These are phyloP conservation scores for Sebastolobus altivelis DNA, from an alignment of 2,797 vertebrate species.

Conservation along the genomic window DNA sequence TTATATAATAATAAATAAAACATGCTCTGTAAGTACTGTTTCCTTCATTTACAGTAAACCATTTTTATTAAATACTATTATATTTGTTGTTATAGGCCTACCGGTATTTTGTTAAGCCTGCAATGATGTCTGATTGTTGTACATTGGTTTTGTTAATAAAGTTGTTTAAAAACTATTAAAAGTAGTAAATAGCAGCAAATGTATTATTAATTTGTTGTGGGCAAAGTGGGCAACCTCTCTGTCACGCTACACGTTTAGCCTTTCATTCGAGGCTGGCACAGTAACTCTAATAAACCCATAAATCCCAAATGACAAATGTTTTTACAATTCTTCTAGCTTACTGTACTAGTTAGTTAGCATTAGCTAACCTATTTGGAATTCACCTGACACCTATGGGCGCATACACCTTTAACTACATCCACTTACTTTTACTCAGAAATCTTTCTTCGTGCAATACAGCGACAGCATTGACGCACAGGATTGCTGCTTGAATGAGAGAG, in stretches of 20 bases:
- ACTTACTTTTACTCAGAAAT: conserved; percentile 93
- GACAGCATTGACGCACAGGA: conserved; percentile 92
- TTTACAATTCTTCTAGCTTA: not conserved
- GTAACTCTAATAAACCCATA: not conserved
- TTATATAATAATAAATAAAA: not conserved
- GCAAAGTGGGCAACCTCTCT: not conserved
- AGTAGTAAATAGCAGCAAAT: not conserved
- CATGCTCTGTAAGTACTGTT: not conserved
- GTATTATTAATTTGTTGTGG: not conserved
- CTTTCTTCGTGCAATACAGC: conserved; percentile 94
- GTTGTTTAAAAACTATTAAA: not conserved
- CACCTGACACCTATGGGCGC: fast-evolving
- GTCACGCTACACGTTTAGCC: not conserved
- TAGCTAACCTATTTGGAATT: not conserved
- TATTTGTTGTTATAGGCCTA: not conserved
- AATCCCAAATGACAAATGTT: not conserved
- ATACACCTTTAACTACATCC: not conserved
- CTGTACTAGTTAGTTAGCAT: conserved; percentile 5
- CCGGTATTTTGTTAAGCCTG: not conserved
- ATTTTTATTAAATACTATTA: no score
- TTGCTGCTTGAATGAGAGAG: conserved; percentile 90
- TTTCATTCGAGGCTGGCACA: not conserved
- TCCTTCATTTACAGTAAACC: not conserved
- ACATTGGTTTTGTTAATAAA: not conserved
- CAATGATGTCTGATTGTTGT: not conserved